A percentile compares a stretch with the other conserved stretches of the same genome.
These are phyloP conservation scores for Aphelocoma californica DNA, from an alignment of 2,797 vertebrate genomes.

Conservation along the genomic window DNA sequence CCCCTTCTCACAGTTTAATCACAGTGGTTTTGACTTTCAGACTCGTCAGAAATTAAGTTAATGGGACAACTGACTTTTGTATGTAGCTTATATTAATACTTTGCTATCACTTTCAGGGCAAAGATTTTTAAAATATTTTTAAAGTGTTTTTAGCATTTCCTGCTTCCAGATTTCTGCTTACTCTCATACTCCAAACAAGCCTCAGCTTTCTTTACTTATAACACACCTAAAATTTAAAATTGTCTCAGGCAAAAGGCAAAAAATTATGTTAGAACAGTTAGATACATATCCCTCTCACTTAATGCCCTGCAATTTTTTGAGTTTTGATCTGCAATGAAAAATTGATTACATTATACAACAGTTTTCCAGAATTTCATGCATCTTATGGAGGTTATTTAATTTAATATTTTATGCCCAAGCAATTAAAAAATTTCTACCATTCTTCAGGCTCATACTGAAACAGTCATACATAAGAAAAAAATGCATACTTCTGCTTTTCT, in stretches of 20 bases:
- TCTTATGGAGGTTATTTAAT: not conserved
- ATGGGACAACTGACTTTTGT: not conserved
- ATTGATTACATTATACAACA: fast-evolving
- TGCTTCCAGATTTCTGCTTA: not conserved
- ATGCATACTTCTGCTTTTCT: slow-evolving; percentile 2
- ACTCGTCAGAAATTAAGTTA: not conserved
- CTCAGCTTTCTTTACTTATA: not conserved
- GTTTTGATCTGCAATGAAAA: not conserved
- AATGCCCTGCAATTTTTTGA: not conserved
- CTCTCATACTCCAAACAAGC: not conserved
- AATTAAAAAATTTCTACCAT: not conserved
- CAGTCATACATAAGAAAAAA: not conserved
- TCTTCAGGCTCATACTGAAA: not conserved
- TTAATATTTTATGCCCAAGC: not conserved
- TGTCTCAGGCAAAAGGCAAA: not conserved
- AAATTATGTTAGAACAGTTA: not conserved
- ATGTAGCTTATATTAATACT: not conserved
- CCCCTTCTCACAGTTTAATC: not conserved
- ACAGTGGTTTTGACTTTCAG: not conserved
- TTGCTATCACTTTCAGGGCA: not conserved
- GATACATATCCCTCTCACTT: not conserved
- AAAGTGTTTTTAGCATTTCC: not conserved
- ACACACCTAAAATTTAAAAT: not conserved
- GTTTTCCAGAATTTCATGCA: not conserved
- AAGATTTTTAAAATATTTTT: not conserved